A percentile compares a stretch with the other conserved stretches of the same genome.
Conservation (phyloP, 1,140 invertebrate genomes). For the Phymastichus coffea region DNA sequence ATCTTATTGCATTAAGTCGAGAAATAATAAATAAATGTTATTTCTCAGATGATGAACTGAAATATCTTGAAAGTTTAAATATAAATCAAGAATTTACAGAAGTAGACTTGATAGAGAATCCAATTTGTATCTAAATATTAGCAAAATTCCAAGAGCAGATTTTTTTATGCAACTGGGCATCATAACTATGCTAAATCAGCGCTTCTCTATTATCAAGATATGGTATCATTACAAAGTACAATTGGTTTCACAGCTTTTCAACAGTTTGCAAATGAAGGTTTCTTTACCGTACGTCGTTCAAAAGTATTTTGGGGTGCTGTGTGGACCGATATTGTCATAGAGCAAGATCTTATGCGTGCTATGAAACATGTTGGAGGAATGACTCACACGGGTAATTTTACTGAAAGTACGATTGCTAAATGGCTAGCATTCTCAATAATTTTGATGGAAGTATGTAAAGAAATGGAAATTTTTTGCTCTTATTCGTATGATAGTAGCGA, state of each 20-base stretch:
- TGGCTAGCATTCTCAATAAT: background rate
- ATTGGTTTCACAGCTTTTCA: background rate
- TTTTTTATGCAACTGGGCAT: background rate
- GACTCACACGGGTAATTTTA: background rate
- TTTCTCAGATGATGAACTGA: background rate
- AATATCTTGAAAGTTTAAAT: background rate
- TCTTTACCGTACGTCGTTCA: no score
- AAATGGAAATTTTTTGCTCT: background rate
- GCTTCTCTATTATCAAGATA: background rate
- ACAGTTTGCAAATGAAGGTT: background rate
- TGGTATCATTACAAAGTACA: background rate
- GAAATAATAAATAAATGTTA: background rate
- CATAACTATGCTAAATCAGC: background rate
- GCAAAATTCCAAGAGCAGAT: background rate
- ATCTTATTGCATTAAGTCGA: background rate
- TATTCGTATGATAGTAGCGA: background rate
- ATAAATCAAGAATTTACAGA: background rate
- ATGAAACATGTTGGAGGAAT: background rate
- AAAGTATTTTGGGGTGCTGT: background rate
- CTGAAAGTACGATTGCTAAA: background rate
- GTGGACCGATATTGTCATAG: background rate
- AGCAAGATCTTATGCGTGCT: background rate
- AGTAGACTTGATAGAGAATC: background rate
- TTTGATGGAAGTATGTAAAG: background rate
- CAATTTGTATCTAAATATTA: background rate